Conservation (phyloP, 2,888 invertebrate species). For the Acholoe squamosa region DNA sequence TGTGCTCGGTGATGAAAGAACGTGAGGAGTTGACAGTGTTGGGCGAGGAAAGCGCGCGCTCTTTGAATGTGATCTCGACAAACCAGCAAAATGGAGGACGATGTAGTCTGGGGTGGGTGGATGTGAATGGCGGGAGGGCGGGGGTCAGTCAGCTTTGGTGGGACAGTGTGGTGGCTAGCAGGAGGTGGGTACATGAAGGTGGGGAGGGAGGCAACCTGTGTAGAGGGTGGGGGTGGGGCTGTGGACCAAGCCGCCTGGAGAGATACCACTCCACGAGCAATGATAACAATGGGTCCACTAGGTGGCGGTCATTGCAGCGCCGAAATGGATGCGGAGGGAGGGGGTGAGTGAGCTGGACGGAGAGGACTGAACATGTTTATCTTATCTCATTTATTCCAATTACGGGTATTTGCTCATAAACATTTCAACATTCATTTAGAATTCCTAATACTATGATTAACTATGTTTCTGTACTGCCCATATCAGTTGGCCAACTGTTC, state of each 20-base stretch:
- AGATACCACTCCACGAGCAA: conserved; percentile 11
- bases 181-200: background rate
- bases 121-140: background rate
- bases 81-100: conserved; percentile 1
- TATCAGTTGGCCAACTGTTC: too few species aligned
- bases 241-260: conserved; percentile 9
- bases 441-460: background rate
- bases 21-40: too few species aligned
- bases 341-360: background rate
- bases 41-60: background rate
- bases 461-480: too few species aligned
- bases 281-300: conserved; percentile 16
- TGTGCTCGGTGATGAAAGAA: too few species aligned
- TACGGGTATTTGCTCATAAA: background rate
- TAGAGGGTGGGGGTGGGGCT: background rate
- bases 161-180: background rate
- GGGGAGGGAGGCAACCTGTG: background rate
- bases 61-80: background rate
- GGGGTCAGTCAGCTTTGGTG: background rate
- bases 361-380: background rate
- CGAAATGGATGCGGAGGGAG: background rate
- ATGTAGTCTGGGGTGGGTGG: background rate
- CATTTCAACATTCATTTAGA: background rate
- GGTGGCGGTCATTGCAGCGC: background rate
- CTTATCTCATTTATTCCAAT: background rate